These are phyloP conservation scores for Rhadinocentrus ornatus DNA, from an alignment of 2,797 vertebrate genomes.

Conservation along the genomic window DNA sequence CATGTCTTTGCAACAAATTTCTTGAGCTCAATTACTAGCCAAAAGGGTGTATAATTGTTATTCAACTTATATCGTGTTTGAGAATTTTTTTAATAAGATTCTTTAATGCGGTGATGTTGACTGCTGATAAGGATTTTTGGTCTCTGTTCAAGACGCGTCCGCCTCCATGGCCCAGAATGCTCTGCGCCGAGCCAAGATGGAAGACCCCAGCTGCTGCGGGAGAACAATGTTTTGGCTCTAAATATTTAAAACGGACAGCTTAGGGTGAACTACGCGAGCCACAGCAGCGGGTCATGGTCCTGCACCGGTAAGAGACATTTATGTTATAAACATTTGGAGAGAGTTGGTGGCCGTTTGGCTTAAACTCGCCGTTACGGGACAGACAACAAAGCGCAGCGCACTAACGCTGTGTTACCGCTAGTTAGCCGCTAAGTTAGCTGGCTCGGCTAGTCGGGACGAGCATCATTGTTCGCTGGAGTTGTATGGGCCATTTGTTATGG, in stretches of 20 bases:
- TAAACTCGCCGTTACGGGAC: conserved; percentile 43
- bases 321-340: background rate
- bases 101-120: background rate
- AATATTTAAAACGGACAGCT: conserved; percentile 64
- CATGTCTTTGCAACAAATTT: no score
- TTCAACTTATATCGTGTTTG: no score
- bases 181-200: conserved; percentile 85
- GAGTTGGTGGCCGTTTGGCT: background rate
- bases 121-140: background rate
- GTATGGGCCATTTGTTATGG: conserved; percentile 78
- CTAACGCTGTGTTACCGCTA: conserved; percentile 52
- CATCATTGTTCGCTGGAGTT: conserved; percentile 84
- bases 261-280: conserved; percentile 61
- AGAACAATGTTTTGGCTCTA: conserved; percentile 87
- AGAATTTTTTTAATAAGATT: no score
- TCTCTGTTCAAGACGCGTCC: background rate
- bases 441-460: conserved; percentile 73
- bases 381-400: conserved; percentile 80
- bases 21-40: no score
- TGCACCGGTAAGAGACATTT: conserved; percentile 76
- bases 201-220: conserved; percentile 84
- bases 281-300: conserved; percentile 73
- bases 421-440: conserved; percentile 73
- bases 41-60: no score
- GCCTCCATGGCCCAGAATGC: conserved; percentile 82